phyloP scores from a whole-genome alignment of 2,113 vertebrate species.

The Grantiella picta region DNA sequence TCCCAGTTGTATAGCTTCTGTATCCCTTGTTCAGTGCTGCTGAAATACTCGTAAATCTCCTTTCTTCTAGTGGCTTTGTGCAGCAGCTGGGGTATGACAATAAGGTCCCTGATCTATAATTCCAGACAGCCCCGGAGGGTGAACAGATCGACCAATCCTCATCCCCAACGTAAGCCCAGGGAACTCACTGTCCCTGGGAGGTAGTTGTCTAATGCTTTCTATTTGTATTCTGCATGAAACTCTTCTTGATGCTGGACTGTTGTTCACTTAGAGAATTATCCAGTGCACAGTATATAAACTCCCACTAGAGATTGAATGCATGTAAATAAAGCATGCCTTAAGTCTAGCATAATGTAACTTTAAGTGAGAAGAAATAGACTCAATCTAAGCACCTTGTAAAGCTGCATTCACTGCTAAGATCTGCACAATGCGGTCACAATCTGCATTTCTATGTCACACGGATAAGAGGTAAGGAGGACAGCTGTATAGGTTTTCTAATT shows the following conservation, averaged over 20 bases:
- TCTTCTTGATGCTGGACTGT: conserved; percentile 56
- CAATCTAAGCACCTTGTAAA: conserved; percentile 33
- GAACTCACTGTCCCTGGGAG: conserved; percentile 63
- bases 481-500: conserved; percentile 40
- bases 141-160: conserved; percentile 65
- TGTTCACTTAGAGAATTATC: conserved; percentile 59
- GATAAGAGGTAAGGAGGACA: conserved; percentile 21
- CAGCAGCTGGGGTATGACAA: conserved; percentile 84
- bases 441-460: conserved; percentile 31
- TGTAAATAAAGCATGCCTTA: conserved; percentile 64
- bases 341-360: conserved; percentile 62
- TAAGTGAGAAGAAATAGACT: conserved; percentile 60
- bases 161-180: conserved; percentile 55
- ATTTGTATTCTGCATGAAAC: conserved; percentile 74
- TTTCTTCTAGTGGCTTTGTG: conserved; percentile 81
- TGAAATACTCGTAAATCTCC: conserved; percentile 88
- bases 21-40: conserved; percentile 79
- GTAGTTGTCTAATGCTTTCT: conserved; percentile 61
- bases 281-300: conserved; percentile 61
- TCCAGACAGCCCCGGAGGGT: conserved; percentile 70
- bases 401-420: conserved; percentile 9
- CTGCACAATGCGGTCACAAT: conserved; percentile 21
- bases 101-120: conserved; percentile 83
- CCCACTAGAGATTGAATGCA: conserved; percentile 63
- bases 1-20: conserved; percentile 79